Conservation (phyloP, 2,797 vertebrate species). For the Avahi laniger region DNA sequence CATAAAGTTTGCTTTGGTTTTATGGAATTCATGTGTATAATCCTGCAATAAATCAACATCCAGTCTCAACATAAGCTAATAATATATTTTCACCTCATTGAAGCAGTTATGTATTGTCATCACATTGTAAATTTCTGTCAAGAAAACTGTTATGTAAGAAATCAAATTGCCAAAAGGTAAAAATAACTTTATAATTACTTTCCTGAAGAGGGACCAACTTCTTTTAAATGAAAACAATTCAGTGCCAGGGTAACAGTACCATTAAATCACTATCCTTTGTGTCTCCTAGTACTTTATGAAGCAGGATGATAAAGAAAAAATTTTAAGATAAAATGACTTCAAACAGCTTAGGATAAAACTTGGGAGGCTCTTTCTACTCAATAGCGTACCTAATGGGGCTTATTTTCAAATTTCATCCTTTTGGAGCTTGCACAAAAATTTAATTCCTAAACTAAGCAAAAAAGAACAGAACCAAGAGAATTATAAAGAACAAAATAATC, state of each 20-base stretch:
- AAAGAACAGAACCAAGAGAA: conserved; percentile 11
- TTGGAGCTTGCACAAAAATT: background rate
- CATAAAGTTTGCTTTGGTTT: conserved; percentile 98
- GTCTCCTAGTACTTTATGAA: background rate
- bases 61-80: conserved; percentile 20
- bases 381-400: background rate
- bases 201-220: background rate
- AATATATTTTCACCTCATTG: background rate
- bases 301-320: conserved; percentile 14
- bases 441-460: conserved; percentile 37
- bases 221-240: conserved; percentile 7
- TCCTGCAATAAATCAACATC: conserved; percentile 87
- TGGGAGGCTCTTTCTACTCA: background rate
- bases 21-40: conserved; percentile 99
- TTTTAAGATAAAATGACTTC: conserved; percentile 40
- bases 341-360: background rate
- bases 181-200: conserved; percentile 22
- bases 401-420: conserved; percentile 33
- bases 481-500: background rate
- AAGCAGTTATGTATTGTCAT: background rate
- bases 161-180: conserved; percentile 15
- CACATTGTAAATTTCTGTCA: background rate
- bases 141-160: conserved; percentile 36
- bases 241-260: background rate
- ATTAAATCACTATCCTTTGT: background rate